A percentile compares a stretch with the other conserved stretches of the same genome.
These are phyloP conservation scores for Amblyopsis hoosieri DNA, from an alignment of 2,797 vertebrate species.

Conservation along the genomic window DNA sequence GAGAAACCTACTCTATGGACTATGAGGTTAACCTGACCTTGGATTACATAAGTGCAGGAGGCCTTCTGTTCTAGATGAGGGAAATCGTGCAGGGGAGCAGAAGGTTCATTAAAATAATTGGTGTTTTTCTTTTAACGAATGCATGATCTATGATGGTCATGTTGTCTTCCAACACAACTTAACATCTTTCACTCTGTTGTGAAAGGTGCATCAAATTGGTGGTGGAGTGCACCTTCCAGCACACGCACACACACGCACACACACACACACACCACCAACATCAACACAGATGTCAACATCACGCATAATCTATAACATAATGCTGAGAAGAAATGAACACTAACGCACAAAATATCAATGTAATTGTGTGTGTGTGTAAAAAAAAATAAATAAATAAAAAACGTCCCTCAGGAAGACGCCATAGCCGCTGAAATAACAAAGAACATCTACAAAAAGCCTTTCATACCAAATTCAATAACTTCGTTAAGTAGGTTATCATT, in stretches of 20 bases:
- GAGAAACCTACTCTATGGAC: not conserved
- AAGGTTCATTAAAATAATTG: not conserved
- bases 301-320: constrained; percentile 56
- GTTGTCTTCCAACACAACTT: not conserved
- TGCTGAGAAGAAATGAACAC: constrained; percentile 29
- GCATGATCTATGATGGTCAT: not conserved
- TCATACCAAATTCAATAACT: no score
- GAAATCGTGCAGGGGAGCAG: constrained; percentile 1
- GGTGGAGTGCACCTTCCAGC: constrained; percentile 19
- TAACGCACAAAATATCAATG: not conserved
- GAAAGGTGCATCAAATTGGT: constrained; percentile 9
- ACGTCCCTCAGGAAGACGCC: no score
- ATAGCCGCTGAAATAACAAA: no score
- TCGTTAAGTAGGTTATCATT: no score
- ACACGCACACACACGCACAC: constrained; percentile 24
- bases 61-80: not conserved
- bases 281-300: constrained; percentile 30
- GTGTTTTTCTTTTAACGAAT: constrained; percentile 13
- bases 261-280: constrained; percentile 27
- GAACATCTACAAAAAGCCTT: no score
- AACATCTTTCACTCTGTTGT: no score
- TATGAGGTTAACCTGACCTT: constrained; percentile 3
- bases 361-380: no score
- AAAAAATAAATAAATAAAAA: no score
- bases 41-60: not conserved